Percentiles rank a stretch among this genome's conserved stretches.
phyloP scores from a whole-genome alignment of 2,888 invertebrate species.

The Tetragnatha montana region DNA sequence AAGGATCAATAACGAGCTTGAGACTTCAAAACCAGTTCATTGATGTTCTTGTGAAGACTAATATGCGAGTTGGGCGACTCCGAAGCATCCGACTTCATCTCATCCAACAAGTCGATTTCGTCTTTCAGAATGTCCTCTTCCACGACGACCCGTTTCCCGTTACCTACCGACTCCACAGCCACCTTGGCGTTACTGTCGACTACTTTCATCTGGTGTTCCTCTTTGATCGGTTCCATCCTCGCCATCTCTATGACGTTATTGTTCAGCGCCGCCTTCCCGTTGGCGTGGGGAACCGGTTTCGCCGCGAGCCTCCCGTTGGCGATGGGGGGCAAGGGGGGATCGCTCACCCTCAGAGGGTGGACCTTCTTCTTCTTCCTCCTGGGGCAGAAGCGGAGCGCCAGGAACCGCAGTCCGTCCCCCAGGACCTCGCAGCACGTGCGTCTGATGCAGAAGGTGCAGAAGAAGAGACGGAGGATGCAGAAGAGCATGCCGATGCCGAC shows the following conservation, averaged over 20 bases:
- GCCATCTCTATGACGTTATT: slow-evolving; percentile 43
- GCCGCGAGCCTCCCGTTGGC: slow-evolving; percentile 25
- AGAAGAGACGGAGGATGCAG: slow-evolving; percentile 66
- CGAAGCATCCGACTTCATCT: slow-evolving; percentile 44
- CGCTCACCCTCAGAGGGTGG: slow-evolving; percentile 54
- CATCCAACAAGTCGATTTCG: slow-evolving; percentile 60
- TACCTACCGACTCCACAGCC: not conserved
- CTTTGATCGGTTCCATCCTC: slow-evolving; percentile 43
- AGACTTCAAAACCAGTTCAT: slow-evolving; percentile 56
- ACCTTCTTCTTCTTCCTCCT: slow-evolving; percentile 50
- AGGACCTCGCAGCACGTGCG: slow-evolving; percentile 65
- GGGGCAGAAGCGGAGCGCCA: slow-evolving; percentile 39
- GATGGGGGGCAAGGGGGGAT: not conserved
- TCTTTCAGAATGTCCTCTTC: slow-evolving; percentile 63
- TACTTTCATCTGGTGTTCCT: slow-evolving; percentile 15
- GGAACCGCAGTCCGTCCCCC: slow-evolving; percentile 42
- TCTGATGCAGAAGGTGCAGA: slow-evolving; percentile 67
- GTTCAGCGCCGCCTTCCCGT: slow-evolving; percentile 18
- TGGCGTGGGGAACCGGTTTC: not conserved
- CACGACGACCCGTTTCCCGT: not conserved
- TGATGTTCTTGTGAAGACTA: slow-evolving; percentile 57
- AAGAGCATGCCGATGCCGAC: slow-evolving; percentile 70
- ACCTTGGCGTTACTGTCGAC: slow-evolving; percentile 18
- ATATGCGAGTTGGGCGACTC: slow-evolving; percentile 41
- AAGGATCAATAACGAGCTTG: slow-evolving; percentile 31